Base-by-base conservation (phyloP, 2,888 invertebrate species). In the Agapostemon virescens region DNA sequence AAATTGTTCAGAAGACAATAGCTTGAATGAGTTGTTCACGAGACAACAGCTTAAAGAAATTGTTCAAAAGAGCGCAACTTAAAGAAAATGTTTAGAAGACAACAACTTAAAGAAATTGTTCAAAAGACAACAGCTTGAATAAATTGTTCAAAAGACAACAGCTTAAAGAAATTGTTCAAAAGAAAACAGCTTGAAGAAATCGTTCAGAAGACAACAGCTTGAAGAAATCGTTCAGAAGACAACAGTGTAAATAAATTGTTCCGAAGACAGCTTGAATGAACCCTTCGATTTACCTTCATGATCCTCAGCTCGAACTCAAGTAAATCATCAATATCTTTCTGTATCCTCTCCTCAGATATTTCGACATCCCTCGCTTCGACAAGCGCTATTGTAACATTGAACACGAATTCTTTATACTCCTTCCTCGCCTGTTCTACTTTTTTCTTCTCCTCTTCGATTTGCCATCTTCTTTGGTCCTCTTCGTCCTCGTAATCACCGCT, bases 271-370 rank as follows among this genome's bases (percentile, higher is more conserved):
- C 33, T 33, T 33, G 5, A 33, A 33, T 33, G 5, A 5, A 33
- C 2, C 5, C 2, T 33, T 33, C 33, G 5, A n/a, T 49, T n/a
- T 61, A 86, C 86, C 58, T 20, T 11, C 3, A n/a, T 0, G 15
- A 86, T 5, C 11, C 49, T 61, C 11, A 70, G 67, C 30, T 89
- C 86, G 45, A 90, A 90, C 6, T 85, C 33, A 7, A 89, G 49
- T 52, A 90, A 61, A 26, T 88, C 84, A 11, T 80, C 42, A 11
- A 88, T 74, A 36, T 90, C 87, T 45, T 85, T 69, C 1, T 23
- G 11, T 0, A 89, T 38, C 3, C 68, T 81, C 23, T 86, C 74
- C 15, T 78, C n/a, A 0, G 85, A n/a, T 15, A 90, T 69, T 20
- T 71, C 36, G 5, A 84, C 81, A 15, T 75, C 82, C 76, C 82